Evolutionary conservation across 2,888 invertebrate species (phyloP).

Genomic region (Philereme vetulata): DNA sequence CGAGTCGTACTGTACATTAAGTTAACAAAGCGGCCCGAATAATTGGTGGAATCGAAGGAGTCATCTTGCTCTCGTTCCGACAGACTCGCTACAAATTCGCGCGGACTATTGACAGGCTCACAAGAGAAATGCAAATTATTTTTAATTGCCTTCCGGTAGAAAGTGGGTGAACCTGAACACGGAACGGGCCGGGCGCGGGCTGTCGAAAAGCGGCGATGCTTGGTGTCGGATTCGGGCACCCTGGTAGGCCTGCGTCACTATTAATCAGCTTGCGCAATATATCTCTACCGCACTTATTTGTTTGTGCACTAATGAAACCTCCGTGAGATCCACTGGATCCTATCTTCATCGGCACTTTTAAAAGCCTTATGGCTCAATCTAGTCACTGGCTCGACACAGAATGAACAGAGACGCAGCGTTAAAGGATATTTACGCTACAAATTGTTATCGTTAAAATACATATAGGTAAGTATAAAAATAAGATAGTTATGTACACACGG

Average conservation of each 20-base stretch:
- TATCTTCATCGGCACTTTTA: too few relatives aligned
- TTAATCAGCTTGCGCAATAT: too few relatives aligned
- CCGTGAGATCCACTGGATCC: too few relatives aligned
- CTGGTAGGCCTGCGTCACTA: constrained; percentile 19
- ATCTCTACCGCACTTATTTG: too few relatives aligned
- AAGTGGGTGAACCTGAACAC: constrained; percentile 77
- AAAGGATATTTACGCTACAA: too few relatives aligned
- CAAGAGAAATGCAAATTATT: constrained; percentile 79
- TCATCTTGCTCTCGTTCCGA: constrained; percentile 44
- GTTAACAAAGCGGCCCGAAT: constrained; percentile 34
- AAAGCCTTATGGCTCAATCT: too few relatives aligned
- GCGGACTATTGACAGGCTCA: constrained; percentile 60
- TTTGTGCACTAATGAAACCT: too few relatives aligned
- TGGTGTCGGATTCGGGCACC: constrained; percentile 47
- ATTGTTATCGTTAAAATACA: too few relatives aligned
- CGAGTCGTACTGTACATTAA: constrained; percentile 15
- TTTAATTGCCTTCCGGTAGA: constrained; percentile 82
- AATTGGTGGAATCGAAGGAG: constrained; percentile 39
- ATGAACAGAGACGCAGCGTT: too few relatives aligned
- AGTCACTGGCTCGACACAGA: too few relatives aligned
- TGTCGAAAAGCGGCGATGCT: constrained; percentile 58
- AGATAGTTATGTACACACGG: too few relatives aligned
- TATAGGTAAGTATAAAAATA: too few relatives aligned
- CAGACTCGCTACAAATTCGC: constrained; percentile 47
- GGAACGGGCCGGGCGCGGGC: constrained; percentile 64